Evolutionary conservation across 2,888 invertebrate species (phyloP), one percentile per base, ranked within the genome.

Genomic region (Galeopsomyia nigrocyanea): DNA sequence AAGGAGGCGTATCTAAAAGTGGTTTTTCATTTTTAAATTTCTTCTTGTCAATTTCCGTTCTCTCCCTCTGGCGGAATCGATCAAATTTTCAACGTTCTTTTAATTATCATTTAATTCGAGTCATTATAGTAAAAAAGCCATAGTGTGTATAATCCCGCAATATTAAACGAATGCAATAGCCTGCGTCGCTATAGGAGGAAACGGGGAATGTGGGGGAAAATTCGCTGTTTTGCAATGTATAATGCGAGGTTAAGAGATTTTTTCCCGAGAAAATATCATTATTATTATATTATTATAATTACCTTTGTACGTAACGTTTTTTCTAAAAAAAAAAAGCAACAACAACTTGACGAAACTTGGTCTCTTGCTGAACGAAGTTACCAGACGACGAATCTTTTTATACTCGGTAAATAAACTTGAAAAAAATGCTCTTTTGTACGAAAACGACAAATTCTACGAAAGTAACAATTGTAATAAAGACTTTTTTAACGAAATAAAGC

Each of bases 91-190:
- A 39, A n/a, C n/a, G n/a, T 68, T 62, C 56, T 68, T 61, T 61
- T 62, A 65, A 21, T 71, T n/a, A 56, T 69, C 56, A 60, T 66
- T 67, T 77, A 78, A 78, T 77, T 80, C 26, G 82, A 84, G 83
- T 83, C 82, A 83, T 81, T 83, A 26, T 26, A 83, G 82, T 71
- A 74, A 39, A 39, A 39, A 39, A 80, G 78, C 78, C 78, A 80
- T 83, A 83, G 81, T 78, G 78, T 77, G 68, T 82, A 80, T 72
- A 73, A 7, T n/a, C n/a, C 46, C 79, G 82, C 83, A 83, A 83
- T 82, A 83, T 75, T 82, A 81, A 26, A 79, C 78, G 80, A 81
- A 81, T 82, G 83, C 83, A 83, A 83, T 82, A 83, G 81, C 78
- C 78, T 80, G 77, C 5, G 26, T 75, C 74, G 77, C 76, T 68